Conservation (phyloP, 2,113 vertebrate genomes). For the Spea multiplicata region DNA sequence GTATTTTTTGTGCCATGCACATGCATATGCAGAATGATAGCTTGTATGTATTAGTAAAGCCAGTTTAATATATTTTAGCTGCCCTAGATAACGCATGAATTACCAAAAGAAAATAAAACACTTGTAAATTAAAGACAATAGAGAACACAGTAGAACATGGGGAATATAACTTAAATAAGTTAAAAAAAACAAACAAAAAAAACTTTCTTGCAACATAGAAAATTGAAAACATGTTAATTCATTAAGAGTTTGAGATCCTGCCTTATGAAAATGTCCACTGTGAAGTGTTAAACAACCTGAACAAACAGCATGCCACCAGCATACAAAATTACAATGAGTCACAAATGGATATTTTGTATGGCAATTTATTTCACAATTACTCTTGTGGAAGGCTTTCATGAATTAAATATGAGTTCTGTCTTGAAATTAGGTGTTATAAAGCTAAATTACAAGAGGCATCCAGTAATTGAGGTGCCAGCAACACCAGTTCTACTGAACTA, state of each 20-base stretch:
- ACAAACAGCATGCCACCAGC: constrained; percentile 73
- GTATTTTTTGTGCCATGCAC: too few relatives aligned
- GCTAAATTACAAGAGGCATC: constrained; percentile 99
- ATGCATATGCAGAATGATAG: too few relatives aligned
- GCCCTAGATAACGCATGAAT: too few relatives aligned
- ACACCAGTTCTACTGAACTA: constrained; percentile 95
- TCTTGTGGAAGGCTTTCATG: constrained; percentile 93
- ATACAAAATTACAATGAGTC: constrained; percentile 84
- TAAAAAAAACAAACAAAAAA: neutral
- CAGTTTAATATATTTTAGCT: too few relatives aligned
- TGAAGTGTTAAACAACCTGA: constrained; percentile 80
- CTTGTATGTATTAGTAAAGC: too few relatives aligned
- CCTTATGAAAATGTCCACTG: constrained; percentile 67
- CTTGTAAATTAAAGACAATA: too few relatives aligned
- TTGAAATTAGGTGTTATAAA: constrained; percentile 99
- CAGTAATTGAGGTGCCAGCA: constrained; percentile 98
- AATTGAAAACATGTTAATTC: constrained; percentile 45
- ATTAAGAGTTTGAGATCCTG: constrained; percentile 34
- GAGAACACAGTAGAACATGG: too few relatives aligned
- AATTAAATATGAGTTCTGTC: constrained; percentile 99
- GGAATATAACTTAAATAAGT: neutral
- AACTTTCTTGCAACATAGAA: constrained; percentile 7
- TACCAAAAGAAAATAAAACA: too few relatives aligned
- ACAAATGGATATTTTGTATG: constrained; percentile 92
- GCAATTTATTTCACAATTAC: constrained; percentile 99